Evolutionary conservation across 2,888 invertebrate genomes (phyloP), one percentile per base, ranked within the genome.

Genomic region (Euproctis similis): DNA sequence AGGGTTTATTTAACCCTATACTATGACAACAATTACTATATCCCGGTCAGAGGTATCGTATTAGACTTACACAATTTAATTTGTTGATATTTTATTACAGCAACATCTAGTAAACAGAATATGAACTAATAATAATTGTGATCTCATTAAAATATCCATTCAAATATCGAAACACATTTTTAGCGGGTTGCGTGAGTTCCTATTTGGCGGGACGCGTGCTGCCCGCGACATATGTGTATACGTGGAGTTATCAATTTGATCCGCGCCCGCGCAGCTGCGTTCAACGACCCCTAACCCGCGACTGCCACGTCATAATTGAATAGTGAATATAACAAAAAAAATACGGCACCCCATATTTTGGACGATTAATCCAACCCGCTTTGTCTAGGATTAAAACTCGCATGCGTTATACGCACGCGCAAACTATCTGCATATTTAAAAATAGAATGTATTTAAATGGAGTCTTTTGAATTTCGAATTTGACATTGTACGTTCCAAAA

Each of bases 191-290:
- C 64, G 58, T 69, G 75, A 64, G 66, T 67, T 53, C 57, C n/a
- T n/a, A n/a, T n/a, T n/a, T n/a, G 57, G 31, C 43, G 41, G 63
- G 68, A 54, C 63, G 65, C 69, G 67, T 62, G 57, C 46, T 10
- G 12, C 34, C 27, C 65, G 64, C 66, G 61, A 66, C 70, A 60
- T 14, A 14, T 6, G 6, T 63, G 63, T 63, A 59, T 50, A 47
- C 50, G 21, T 24, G 29, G 53, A 53, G 58, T 55, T 80, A 81
- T 81, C 81, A 80, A 77, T 74, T 78, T 62, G 75, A 80, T 75
- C 59, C 69, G 70, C 73, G 67, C 57, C 64, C 61, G 68, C 70
- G 73, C 81, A 81, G 82, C 81, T 81, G 81, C 77, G 72, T 55
- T 42, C 74, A 62, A 57, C 72, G 73, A 72, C 75, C 80, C 75